Conservation (phyloP, 2,113 vertebrate genomes). For the Megaptera novaeangliae region DNA sequence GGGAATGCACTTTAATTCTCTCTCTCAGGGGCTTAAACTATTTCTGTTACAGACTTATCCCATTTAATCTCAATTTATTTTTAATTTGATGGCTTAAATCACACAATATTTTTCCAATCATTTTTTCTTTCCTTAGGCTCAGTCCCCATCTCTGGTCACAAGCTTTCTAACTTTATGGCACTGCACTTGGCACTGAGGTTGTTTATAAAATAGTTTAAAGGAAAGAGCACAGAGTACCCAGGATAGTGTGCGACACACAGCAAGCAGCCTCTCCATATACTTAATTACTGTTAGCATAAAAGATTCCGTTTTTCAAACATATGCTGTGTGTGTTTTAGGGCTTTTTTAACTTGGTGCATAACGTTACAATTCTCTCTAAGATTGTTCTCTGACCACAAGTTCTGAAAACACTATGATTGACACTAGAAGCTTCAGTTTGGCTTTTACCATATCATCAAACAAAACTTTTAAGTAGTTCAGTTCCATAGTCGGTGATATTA, state of each 20-base stretch:
- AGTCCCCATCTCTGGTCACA: not conserved
- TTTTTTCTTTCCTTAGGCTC: not conserved
- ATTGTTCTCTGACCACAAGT: not conserved
- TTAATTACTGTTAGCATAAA: not conserved
- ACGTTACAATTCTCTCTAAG: not conserved
- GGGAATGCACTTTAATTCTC: not conserved
- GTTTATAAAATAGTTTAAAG: not conserved
- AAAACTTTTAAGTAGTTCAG: not conserved
- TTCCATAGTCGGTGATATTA: not conserved
- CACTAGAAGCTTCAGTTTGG: not conserved
- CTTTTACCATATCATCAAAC: not conserved
- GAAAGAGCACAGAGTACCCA: not conserved
- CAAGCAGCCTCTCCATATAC: not conserved
- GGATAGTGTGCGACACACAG: not conserved
- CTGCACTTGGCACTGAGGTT: not conserved
- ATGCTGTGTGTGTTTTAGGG: not conserved
- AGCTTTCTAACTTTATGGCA: not conserved
- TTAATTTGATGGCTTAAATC: not conserved
- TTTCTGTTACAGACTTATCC: not conserved
- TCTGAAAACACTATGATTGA: not conserved
- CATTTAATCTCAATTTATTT: not conserved
- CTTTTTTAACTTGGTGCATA: not conserved
- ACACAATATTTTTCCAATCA: not conserved
- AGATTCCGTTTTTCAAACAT: not conserved
- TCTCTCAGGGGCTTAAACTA: not conserved